These are phyloP conservation scores for Monochamus alternatus DNA, from an alignment of 2,888 invertebrate species.

Conservation along the genomic window DNA sequence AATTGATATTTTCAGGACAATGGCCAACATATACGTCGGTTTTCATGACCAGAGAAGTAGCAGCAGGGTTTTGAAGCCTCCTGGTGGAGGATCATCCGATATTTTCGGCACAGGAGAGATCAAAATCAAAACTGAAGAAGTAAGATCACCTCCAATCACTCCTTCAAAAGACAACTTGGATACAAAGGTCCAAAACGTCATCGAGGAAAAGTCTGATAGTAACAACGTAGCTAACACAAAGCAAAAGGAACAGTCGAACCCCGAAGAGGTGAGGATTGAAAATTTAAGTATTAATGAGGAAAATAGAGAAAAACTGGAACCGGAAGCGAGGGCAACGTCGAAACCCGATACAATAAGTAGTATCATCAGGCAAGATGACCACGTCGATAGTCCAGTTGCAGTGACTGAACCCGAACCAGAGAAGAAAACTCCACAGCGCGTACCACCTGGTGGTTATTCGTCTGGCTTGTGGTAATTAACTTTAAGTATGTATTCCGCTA, in stretches of 20 bases:
- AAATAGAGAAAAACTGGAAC: constrained; percentile 13
- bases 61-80: constrained; percentile 56
- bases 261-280: constrained; percentile 34
- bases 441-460: constrained; percentile 57
- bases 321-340: neutral
- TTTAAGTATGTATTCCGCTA: constrained; percentile 3
- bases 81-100: constrained; percentile 56
- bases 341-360: constrained; percentile 44
- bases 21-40: constrained; percentile 56
- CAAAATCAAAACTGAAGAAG: constrained; percentile 11
- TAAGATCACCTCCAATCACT: constrained; percentile 5
- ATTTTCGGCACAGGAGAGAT: constrained; percentile 49
- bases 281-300: constrained; percentile 25
- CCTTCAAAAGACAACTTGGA: neutral
- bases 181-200: neutral
- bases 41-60: constrained; percentile 55
- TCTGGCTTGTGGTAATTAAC: constrained; percentile 54
- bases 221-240: constrained; percentile 17
- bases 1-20: constrained; percentile 19
- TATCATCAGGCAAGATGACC: constrained; percentile 48
- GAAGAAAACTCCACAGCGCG: constrained; percentile 37
- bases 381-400: constrained; percentile 5
- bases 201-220: constrained; percentile 22
- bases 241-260: neutral
- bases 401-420: constrained; percentile 37